A percentile compares a stretch with the other conserved stretches of the same genome.
Conservation (phyloP, 2,797 vertebrate genomes). For the Poliocrania exsul region DNA sequence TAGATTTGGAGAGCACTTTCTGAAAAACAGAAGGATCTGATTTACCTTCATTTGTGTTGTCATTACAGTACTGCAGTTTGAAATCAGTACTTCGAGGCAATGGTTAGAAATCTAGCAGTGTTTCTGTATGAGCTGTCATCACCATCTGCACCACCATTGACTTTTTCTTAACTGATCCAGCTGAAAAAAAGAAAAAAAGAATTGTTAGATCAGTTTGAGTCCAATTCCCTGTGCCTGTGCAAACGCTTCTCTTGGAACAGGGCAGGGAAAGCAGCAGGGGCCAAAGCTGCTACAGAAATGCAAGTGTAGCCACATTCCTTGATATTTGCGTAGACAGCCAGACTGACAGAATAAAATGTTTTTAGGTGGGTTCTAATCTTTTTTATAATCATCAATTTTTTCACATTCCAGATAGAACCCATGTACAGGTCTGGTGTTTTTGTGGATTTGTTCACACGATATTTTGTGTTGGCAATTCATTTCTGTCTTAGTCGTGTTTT, state of each 20-base stretch:
- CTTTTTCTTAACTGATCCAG: background rate
- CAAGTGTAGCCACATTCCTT: constrained; percentile 31
- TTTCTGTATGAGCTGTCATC: constrained; percentile 29
- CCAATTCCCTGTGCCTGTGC: constrained; percentile 10
- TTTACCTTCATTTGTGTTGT: constrained; percentile 28
- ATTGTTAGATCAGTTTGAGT: background rate
- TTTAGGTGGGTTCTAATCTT: background rate
- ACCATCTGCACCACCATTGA: background rate
- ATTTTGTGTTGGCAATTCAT: constrained; percentile 33
- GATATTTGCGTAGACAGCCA: background rate
- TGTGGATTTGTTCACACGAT: constrained; percentile 41
- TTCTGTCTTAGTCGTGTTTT: constrained; percentile 53
- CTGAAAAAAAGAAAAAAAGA: constrained; percentile 6
- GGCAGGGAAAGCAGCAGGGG: constrained; percentile 43
- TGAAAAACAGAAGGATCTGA: background rate
- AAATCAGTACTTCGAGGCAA: background rate
- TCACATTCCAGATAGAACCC: background rate
- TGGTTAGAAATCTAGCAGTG: background rate
- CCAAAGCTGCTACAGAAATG: constrained; percentile 36
- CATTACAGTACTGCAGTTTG: background rate
- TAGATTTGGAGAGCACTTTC: background rate
- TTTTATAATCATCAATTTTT: background rate
- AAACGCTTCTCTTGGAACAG: constrained; percentile 28
- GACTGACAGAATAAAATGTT: background rate
- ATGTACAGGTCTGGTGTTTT: background rate